Evolutionary conservation across 2,888 invertebrate species (phyloP).

Genomic region (Proisotoma minuta): DNA sequence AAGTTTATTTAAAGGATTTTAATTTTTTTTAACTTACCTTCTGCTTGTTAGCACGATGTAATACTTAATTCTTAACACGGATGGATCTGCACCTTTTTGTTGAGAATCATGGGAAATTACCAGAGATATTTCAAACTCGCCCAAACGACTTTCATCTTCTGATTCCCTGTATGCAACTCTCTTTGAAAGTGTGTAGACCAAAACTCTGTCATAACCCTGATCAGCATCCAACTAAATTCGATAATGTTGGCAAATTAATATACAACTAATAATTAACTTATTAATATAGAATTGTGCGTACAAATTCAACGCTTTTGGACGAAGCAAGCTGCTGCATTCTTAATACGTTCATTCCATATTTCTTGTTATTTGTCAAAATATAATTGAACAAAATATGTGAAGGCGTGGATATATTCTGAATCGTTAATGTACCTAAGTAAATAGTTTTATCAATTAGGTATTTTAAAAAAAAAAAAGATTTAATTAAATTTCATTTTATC

Average conservation of each 20-base stretch:
- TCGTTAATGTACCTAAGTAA: constrained; percentile 57
- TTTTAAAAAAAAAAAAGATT: constrained; percentile 5
- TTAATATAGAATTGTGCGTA: too few relatives aligned
- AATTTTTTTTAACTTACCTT: constrained; percentile 50
- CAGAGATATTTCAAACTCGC: constrained; percentile 65
- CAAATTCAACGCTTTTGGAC: neutral
- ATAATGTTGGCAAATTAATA: neutral
- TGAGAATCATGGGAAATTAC: constrained; percentile 59
- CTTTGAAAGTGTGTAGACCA: constrained; percentile 60
- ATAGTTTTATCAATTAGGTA: constrained; percentile 15
- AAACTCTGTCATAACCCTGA: constrained; percentile 57
- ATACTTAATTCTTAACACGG: constrained; percentile 57
- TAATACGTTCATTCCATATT: constrained; percentile 64
- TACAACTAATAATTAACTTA: neutral
- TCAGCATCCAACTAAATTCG: neutral
- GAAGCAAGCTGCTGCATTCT: constrained; percentile 55
- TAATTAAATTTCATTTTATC: constrained; percentile 28
- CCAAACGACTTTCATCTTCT: constrained; percentile 57
- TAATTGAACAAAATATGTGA: constrained; percentile 65
- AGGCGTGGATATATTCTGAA: constrained; percentile 60
- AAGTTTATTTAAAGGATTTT: neutral
- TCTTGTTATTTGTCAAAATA: constrained; percentile 63
- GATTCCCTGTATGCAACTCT: constrained; percentile 56
- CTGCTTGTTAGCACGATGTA: constrained; percentile 61
- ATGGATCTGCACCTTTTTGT: constrained; percentile 48